These are phyloP conservation scores for Arizona elegans DNA, from an alignment of 2,113 vertebrate species.

Conservation along the genomic window DNA sequence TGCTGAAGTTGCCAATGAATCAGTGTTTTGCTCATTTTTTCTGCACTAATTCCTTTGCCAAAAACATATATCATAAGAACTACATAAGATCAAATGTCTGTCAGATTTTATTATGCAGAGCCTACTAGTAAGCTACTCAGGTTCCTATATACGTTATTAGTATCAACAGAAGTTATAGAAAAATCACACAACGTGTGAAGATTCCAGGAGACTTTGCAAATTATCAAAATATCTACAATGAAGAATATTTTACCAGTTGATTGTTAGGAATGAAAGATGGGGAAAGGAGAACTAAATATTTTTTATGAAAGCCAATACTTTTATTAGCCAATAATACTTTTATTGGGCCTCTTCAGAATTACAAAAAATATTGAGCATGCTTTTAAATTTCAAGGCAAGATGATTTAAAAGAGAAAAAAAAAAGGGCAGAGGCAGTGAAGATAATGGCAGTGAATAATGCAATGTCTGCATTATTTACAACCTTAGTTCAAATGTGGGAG, in stretches of 20 bases:
- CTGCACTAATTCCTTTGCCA: conserved; percentile 24
- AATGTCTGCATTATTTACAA: neutral
- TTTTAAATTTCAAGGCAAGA: neutral
- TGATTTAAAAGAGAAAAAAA: neutral
- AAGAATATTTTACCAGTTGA: neutral
- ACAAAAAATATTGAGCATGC: neutral
- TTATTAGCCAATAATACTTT: neutral
- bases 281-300: neutral
- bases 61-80: conserved; percentile 43
- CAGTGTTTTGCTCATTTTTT: neutral
- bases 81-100: conserved; percentile 48
- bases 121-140: conserved; percentile 28
- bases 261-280: neutral
- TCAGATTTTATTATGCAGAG: conserved; percentile 42
- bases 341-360: neutral
- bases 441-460: no score
- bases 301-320: neutral
- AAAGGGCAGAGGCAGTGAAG: neutral
- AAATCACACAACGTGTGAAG: neutral
- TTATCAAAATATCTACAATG: neutral
- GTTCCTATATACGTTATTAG: neutral
- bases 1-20: conserved; percentile 1
- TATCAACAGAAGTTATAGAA: conserved; percentile 24
- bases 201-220: neutral
- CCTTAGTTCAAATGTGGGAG: neutral